phyloP scores from a whole-genome alignment of 2,113 vertebrate species.

The Albula glossodonta region DNA sequence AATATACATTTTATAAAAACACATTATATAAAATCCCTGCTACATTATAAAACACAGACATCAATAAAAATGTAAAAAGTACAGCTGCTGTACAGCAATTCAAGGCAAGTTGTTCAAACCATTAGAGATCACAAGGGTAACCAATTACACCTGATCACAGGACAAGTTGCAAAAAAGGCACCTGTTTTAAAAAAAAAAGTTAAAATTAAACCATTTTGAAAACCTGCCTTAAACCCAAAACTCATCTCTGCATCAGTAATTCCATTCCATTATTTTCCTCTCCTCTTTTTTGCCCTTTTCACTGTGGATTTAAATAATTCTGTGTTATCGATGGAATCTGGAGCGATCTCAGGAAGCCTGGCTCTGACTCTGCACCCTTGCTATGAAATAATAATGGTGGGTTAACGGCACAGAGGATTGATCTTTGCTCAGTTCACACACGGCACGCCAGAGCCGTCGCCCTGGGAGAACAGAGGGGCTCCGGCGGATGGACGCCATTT shows the following conservation, averaged over 20 bases:
- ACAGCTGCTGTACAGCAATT: no score
- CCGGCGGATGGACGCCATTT: background rate
- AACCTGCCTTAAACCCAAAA: no score
- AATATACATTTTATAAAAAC: no score
- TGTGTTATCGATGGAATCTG: slow-evolving; percentile 48
- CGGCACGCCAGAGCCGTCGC: background rate
- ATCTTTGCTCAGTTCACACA: slow-evolving; percentile 28
- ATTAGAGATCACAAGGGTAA: no score
- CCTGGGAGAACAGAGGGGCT: background rate
- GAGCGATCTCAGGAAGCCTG: slow-evolving; percentile 1
- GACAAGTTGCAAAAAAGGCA: no score
- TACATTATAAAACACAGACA: no score
- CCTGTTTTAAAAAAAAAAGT: no score
- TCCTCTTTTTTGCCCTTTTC: background rate
- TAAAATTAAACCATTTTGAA: no score
- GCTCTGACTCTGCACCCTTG: slow-evolving; percentile 25
- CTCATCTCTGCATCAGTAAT: background rate
- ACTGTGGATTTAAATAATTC: slow-evolving; percentile 61
- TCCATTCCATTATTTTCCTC: background rate
- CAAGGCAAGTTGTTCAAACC: no score
- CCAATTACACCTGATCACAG: no score
- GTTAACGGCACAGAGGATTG: slow-evolving; percentile 53
- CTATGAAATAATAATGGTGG: slow-evolving; percentile 60
- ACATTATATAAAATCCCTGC: no score
- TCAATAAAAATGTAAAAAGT: no score